A percentile compares a stretch with the other conserved stretches of the same genome.
Conservation (phyloP, 2,888 invertebrate genomes). For the Acanthopleura granulata region DNA sequence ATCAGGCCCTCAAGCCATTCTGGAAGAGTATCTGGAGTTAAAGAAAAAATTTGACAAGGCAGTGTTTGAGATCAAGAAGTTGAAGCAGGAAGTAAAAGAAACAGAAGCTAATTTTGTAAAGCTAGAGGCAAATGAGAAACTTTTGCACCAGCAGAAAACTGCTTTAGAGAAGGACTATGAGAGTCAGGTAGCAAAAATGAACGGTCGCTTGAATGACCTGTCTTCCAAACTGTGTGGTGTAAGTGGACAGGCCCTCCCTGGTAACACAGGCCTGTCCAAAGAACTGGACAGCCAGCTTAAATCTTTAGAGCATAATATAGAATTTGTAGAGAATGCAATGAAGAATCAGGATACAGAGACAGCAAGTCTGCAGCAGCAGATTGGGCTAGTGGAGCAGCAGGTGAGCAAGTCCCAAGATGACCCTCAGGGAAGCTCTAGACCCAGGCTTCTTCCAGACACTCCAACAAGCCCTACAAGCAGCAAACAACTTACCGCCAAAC, state of each 20-base stretch:
- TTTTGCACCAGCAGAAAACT: constrained; percentile 72
- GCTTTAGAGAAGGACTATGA: constrained; percentile 74
- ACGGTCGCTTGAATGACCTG: constrained; percentile 85
- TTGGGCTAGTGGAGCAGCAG: constrained; percentile 20
- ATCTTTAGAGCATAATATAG: constrained; percentile 80
- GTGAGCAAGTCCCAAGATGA: neutral
- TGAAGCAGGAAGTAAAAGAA: constrained; percentile 46
- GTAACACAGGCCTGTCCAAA: constrained; percentile 81
- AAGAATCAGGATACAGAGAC: constrained; percentile 86
- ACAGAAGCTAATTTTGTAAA: constrained; percentile 40
- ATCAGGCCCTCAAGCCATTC: constrained; percentile 28
- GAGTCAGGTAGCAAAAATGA: constrained; percentile 82
- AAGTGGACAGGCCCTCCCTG: neutral
- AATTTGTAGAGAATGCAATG: constrained; percentile 86
- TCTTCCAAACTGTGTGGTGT: constrained; percentile 83
- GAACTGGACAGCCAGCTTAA: constrained; percentile 84
- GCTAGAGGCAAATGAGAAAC: constrained; percentile 41
- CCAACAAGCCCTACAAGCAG: constrained; percentile 25
- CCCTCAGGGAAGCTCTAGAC: neutral
- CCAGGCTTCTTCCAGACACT: neutral
- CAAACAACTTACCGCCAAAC: constrained; percentile 36
- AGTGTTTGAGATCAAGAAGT: constrained; percentile 46
- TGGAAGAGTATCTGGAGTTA: constrained; percentile 40
- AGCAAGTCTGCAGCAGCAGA: constrained; percentile 13
- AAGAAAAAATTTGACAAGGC: constrained; percentile 50